Evolutionary conservation across 1,140 invertebrate species (phyloP).

Genomic region (Lineus longissimus): DNA sequence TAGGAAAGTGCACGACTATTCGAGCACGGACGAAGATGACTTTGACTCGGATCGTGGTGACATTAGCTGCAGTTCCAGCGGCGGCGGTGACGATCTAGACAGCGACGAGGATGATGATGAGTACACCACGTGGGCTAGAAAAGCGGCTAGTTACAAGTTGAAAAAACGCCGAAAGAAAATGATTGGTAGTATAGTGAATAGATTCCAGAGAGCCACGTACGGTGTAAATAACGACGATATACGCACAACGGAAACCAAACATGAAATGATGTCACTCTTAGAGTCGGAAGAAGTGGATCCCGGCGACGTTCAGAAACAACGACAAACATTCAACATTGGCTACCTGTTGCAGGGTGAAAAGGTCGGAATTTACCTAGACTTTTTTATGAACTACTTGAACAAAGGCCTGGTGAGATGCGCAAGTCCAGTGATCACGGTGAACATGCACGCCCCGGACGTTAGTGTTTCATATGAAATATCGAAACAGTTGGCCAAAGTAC

Average conservation of each 20-base stretch:
- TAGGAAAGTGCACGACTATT: not conserved
- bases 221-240: not conserved
- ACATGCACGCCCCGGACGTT: not conserved
- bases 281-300: not conserved
- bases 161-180: not conserved
- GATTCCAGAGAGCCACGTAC: not conserved
- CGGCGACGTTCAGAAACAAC: not conserved
- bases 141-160: not conserved
- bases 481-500: not conserved
- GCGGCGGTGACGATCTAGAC: no score
- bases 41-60: no score
- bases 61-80: no score
- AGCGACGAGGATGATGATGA: no score
- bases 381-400: not conserved
- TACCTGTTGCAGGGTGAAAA: slow-evolving; percentile 3
- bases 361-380: not conserved
- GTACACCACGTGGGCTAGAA: no score
- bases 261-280: not conserved
- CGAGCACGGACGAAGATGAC: no score
- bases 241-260: not conserved
- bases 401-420: not conserved
- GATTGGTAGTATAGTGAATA: not conserved
- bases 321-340: not conserved
- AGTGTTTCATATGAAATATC: not conserved
- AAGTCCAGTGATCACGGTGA: not conserved